Evolutionary conservation across 2,888 invertebrate genomes (phyloP).

Genomic region (Beris morrisii): DNA sequence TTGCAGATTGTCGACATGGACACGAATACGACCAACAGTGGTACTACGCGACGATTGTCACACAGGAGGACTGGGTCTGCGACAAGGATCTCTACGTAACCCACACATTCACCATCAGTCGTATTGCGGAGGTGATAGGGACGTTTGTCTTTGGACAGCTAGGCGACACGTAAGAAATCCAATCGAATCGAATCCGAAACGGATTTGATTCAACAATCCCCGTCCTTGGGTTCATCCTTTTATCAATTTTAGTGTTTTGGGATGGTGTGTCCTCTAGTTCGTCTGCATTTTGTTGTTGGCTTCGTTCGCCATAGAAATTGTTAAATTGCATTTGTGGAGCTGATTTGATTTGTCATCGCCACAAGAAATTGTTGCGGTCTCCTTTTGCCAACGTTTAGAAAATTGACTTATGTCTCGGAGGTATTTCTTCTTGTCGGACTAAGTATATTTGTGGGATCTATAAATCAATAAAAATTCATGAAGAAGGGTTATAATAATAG

Average conservation of each 20-base stretch:
- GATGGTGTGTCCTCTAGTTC: conserved; percentile 17
- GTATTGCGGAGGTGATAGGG: conserved; percentile 61
- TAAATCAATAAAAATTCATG: too few relatives aligned
- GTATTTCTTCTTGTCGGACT: background rate
- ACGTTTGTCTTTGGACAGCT: conserved; percentile 62
- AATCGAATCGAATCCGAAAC: conserved; percentile 28
- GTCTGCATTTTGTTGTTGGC: conserved; percentile 17
- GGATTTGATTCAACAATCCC: conserved; percentile 31
- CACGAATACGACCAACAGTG: conserved; percentile 62
- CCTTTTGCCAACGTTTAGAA: conserved; percentile 17
- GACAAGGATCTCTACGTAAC: conserved; percentile 59
- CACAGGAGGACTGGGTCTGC: conserved; percentile 63
- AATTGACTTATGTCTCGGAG: conserved; percentile 8
- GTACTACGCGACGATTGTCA: conserved; percentile 59
- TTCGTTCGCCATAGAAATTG: conserved; percentile 16
- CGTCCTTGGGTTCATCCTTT: background rate
- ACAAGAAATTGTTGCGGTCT: conserved; percentile 13
- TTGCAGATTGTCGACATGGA: conserved; percentile 59
- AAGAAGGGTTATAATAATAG: too few relatives aligned
- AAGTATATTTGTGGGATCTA: too few relatives aligned
- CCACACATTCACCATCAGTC: conserved; percentile 59
- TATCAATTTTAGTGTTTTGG: conserved; percentile 23
- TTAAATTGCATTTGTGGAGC: conserved; percentile 15
- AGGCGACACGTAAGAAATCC: conserved; percentile 59
- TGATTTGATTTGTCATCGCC: conserved; percentile 21